Conservation (phyloP, 2,113 vertebrate species). For the Gasterosteus aculeatus region DNA sequence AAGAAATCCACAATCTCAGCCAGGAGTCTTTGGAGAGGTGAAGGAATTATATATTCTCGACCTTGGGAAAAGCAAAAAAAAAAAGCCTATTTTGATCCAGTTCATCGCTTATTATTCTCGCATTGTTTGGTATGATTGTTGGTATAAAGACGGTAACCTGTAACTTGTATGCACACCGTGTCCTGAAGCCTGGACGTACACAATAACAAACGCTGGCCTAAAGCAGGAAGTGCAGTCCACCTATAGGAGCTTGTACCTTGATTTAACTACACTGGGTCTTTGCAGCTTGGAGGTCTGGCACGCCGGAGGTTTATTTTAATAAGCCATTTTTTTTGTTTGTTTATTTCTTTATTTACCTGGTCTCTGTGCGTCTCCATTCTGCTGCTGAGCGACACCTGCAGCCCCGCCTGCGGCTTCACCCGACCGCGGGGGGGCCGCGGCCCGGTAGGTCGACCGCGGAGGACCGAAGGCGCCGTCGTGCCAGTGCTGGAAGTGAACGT, state of each 20-base stretch:
- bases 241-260: no score
- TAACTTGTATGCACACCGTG: not conserved
- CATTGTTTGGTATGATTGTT: not conserved
- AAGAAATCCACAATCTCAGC: slow-evolving; percentile 99
- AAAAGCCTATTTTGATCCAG: not conserved
- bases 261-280: no score
- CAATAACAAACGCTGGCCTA: not conserved
- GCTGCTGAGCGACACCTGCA: slow-evolving; percentile 42
- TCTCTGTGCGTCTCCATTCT: slow-evolving; percentile 76
- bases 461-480: slow-evolving; percentile 51
- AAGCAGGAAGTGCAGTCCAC: not conserved
- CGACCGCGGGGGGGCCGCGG: not conserved
- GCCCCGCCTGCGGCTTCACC: slow-evolving; percentile 54
- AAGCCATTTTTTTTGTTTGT: no score
- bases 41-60: slow-evolving; percentile 92
- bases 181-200: not conserved
- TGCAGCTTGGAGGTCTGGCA: not conserved
- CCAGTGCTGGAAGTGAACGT: slow-evolving; percentile 65
- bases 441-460: slow-evolving; percentile 42
- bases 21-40: slow-evolving; percentile 93
- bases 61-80: slow-evolving; percentile 75
- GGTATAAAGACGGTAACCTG: not conserved
- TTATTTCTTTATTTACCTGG: slow-evolving; percentile 46
- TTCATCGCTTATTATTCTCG: not conserved
- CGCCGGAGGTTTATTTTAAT: no score